Base-by-base conservation (phyloP, 2,888 invertebrate species). In the Danaus chrysippus region DNA sequence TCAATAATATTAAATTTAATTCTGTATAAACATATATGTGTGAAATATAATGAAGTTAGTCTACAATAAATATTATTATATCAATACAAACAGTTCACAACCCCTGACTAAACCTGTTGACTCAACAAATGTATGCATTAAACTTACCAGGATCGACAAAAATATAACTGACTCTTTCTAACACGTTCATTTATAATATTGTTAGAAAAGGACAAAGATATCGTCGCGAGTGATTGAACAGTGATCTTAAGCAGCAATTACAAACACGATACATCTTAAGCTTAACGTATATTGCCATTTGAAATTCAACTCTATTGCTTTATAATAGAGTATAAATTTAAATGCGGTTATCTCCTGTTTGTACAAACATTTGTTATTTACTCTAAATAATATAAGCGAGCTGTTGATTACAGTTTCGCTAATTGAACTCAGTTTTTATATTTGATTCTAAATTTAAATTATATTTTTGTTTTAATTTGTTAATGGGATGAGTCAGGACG, bases 401-500 rank as follows among this genome's bases (percentile, higher is more conserved):
- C 46, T 13, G 23, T 34, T 34, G 6, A 34, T 34, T 34, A 34
- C 6, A 46, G 46, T n/a, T 46, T 65, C 41, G 65, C 23, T 34
- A 34, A 34, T 34, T 34, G 23, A 34, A 34, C 23, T 34, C 8
- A 34, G 23, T 34, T 34, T 34, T 34, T 34, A 34, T 8, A 34
- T 34, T 34, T 15, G 15, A 46, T n/a, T 15, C 10, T 10, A n/a
- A 49, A 17, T 70, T 63, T 62, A 61, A 53, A 72, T 73, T 77
- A 72, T 76, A 80, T 78, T 84, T 82, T 67, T 74, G 75, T 69
- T 65, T 66, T 70, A 86, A 87, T 87, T 87, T 86, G 84, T 79
- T 75, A 70, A 81, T 85, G 84, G 79, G 75, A 68, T 76, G 76
- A 84, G 89, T 87, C 87, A 84, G 82, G 90, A 87, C 81, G 89